Evolutionary conservation across 2,113 vertebrate species (phyloP).

Genomic region (Synodontis membranacea): DNA sequence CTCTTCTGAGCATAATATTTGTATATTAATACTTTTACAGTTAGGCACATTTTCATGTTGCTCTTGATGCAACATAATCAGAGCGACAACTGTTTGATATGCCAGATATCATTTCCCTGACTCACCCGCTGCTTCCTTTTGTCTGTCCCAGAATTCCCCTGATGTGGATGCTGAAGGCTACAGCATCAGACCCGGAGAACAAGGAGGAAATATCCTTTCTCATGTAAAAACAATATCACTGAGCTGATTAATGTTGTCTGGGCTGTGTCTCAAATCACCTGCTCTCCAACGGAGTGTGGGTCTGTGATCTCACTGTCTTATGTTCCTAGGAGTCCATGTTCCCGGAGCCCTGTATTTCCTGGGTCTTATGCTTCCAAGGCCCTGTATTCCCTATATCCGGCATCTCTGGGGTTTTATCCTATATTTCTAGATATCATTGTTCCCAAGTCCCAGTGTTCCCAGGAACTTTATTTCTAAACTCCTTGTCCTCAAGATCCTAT

Average conservation of each 20-base stretch:
- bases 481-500: background rate
- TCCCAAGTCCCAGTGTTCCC: background rate
- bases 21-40: no score
- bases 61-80: background rate
- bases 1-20: background rate
- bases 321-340: background rate
- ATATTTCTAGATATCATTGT: background rate
- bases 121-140: background rate
- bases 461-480: background rate
- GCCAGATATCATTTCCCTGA: background rate
- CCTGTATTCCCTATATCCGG: background rate
- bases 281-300: conserved; percentile 3
- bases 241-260: background rate
- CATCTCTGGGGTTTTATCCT: background rate
- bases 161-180: conserved; percentile 96
- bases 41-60: background rate
- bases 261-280: conserved; percentile 48
- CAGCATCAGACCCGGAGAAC: conserved; percentile 88
- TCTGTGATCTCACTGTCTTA: conserved; percentile 10
- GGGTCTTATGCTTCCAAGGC: background rate
- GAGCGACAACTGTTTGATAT: background rate
- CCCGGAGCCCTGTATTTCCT: background rate
- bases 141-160: conserved; percentile 82
- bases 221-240: background rate
- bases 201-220: conserved; percentile 92